phyloP scores from a whole-genome alignment of 1,140 invertebrate genomes.

The Formica exsecta region DNA sequence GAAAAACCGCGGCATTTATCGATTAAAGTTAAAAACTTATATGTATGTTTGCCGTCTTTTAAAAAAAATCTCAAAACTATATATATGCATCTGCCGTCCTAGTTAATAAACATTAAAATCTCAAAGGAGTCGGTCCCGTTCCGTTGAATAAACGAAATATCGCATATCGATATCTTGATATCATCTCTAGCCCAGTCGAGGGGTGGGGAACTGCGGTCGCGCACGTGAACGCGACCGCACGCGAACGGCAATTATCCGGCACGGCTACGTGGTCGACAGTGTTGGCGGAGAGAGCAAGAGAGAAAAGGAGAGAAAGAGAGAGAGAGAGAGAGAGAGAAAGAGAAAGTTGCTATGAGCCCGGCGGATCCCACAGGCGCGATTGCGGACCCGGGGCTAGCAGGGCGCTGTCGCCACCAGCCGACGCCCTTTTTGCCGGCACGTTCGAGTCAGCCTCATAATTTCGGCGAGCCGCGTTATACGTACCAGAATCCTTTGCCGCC shows the following conservation, averaged over 20 bases:
- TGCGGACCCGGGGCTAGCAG: conserved; percentile 63
- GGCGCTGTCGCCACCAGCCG: conserved; percentile 71
- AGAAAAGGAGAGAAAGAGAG: conserved; percentile 7
- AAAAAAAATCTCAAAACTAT: not conserved
- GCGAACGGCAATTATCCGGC: conserved; percentile 69
- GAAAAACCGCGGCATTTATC: no score
- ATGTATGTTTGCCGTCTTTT: no score
- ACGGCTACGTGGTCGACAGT: conserved; percentile 64
- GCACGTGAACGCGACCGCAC: conserved; percentile 68
- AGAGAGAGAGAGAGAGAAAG: conserved; percentile 28
- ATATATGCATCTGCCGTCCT: not conserved
- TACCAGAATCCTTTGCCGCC: not conserved
- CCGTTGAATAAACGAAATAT: conserved; percentile 29
- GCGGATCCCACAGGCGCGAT: conserved; percentile 68
- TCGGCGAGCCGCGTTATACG: conserved; percentile 13
- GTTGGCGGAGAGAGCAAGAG: conserved; percentile 30
- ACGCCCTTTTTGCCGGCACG: conserved; percentile 65
- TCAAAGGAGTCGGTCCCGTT: not conserved
- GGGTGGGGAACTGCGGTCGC: conserved; percentile 48
- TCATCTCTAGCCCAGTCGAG: not conserved
- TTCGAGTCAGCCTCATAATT: conserved; percentile 63
- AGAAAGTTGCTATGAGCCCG: conserved; percentile 60
- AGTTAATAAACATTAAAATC: conserved; percentile 28
- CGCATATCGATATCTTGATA: conserved; percentile 32
- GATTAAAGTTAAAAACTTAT: no score